These are phyloP conservation scores for Leucopsar rothschildi DNA, from an alignment of 2,113 vertebrate species.

Conservation along the genomic window DNA sequence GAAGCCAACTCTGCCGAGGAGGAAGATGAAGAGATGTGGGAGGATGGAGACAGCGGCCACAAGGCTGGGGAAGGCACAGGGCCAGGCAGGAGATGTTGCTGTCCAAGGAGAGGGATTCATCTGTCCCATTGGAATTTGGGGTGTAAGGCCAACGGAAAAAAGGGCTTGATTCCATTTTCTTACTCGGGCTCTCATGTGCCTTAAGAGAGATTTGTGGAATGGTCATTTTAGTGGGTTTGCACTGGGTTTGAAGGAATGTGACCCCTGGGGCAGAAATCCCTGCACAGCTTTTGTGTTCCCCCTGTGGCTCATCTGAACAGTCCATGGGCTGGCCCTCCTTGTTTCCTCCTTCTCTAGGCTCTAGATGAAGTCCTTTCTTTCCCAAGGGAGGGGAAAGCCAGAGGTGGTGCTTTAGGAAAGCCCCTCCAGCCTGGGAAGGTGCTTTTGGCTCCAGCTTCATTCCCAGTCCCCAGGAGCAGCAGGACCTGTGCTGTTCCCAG, in stretches of 20 bases:
- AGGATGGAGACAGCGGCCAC: not conserved
- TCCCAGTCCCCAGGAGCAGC: no score
- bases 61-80: not conserved
- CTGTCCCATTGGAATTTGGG: not conserved
- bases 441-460: accelerated
- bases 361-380: no score
- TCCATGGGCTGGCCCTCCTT: not conserved
- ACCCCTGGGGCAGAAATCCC: not conserved
- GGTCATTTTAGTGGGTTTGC: not conserved
- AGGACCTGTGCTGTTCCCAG: not conserved
- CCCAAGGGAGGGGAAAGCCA: not conserved
- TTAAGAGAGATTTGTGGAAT: not conserved
- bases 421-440: not conserved
- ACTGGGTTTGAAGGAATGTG: not conserved
- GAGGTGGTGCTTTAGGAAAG: not conserved
- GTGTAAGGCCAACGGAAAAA: not conserved
- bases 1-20: not conserved
- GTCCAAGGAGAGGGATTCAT: not conserved
- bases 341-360: not conserved
- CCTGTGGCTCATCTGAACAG: not conserved
- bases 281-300: not conserved
- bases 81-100: not conserved
- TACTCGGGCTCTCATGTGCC: slow-evolving; percentile 62
- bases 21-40: not conserved
- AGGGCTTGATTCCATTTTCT: slow-evolving; percentile 61